Percentiles rank a stretch among this genome's conserved stretches.
Evolutionary conservation across 2,888 invertebrate genomes (phyloP).

Genomic region (Apotomis betuletana): DNA sequence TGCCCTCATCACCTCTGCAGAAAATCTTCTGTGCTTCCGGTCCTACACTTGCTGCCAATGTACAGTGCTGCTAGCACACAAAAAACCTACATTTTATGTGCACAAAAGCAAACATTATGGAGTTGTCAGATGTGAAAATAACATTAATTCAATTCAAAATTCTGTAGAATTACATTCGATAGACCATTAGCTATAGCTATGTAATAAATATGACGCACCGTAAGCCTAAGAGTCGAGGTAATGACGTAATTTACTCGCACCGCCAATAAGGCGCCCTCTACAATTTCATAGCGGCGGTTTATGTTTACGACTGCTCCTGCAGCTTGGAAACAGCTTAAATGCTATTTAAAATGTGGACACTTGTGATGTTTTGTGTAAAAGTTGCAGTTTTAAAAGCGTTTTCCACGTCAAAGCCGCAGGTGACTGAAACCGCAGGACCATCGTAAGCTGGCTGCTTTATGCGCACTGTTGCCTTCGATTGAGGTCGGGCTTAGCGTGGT

Average conservation of each 20-base stretch:
- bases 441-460: not conserved
- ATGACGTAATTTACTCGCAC: slow-evolving; percentile 34
- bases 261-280: slow-evolving; percentile 39
- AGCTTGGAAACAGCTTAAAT: not conserved
- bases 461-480: not conserved
- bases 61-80: too few species aligned
- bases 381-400: slow-evolving; percentile 46
- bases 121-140: too few species aligned
- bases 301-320: slow-evolving; percentile 47
- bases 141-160: too few species aligned
- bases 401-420: slow-evolving; percentile 54
- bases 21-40: too few species aligned
- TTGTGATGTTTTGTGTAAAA: slow-evolving; percentile 4
- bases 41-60: too few species aligned
- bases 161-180: too few species aligned
- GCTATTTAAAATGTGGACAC: slow-evolving; percentile 1
- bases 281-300: slow-evolving; percentile 48
- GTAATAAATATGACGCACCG: too few species aligned
- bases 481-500: slow-evolving; percentile 15
- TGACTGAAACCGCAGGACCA: slow-evolving; percentile 48
- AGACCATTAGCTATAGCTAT: too few species aligned
- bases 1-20: too few species aligned
- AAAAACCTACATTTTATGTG: too few species aligned
- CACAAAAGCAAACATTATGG: too few species aligned
- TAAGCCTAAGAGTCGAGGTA: slow-evolving; percentile 6